Conservation (phyloP, 2,888 invertebrate genomes). For the Melipona beecheii region DNA sequence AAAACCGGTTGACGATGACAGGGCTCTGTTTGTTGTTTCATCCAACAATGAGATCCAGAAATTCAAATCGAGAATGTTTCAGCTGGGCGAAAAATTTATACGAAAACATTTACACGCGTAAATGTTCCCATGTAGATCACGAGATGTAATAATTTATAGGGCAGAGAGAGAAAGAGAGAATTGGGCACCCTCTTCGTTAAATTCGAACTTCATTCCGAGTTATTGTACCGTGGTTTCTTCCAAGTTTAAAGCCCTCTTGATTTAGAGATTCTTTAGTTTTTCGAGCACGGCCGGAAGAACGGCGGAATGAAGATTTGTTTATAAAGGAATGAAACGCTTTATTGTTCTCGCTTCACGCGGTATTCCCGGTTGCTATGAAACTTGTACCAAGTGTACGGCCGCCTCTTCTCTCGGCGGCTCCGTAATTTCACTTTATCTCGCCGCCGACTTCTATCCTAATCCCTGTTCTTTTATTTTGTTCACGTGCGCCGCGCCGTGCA, state of each 20-base stretch:
- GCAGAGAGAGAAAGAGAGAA: not conserved
- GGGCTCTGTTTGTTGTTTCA: slow-evolving; percentile 1
- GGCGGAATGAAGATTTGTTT: slow-evolving; percentile 41
- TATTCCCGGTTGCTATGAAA: not conserved
- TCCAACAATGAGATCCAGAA: slow-evolving; percentile 21
- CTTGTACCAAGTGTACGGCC: slow-evolving; percentile 10
- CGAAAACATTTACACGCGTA: not conserved
- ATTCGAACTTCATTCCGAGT: slow-evolving; percentile 11
- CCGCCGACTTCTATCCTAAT: slow-evolving; percentile 14
- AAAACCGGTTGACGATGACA: not conserved
- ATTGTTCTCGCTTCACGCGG: slow-evolving; percentile 30
- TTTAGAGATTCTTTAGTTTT: slow-evolving; percentile 12
- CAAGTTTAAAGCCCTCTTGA: slow-evolving; percentile 19
- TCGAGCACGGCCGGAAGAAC: not conserved
- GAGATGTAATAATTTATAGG: slow-evolving; percentile 12
- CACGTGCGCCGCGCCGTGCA: not conserved
- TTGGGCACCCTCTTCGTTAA: slow-evolving; percentile 20
- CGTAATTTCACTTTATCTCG: slow-evolving; percentile 14
- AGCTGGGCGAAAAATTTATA: slow-evolving; percentile 4
- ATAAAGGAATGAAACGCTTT: slow-evolving; percentile 43
- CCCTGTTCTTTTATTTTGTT: not conserved
- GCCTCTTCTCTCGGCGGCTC: not conserved
- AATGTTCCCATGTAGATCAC: slow-evolving; percentile 24
- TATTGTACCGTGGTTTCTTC: slow-evolving; percentile 27
- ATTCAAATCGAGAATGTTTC: slow-evolving; percentile 31